Conservation (phyloP, 53 echinoderm and acorn worm genomes). For the Paracentrotus lividus region DNA sequence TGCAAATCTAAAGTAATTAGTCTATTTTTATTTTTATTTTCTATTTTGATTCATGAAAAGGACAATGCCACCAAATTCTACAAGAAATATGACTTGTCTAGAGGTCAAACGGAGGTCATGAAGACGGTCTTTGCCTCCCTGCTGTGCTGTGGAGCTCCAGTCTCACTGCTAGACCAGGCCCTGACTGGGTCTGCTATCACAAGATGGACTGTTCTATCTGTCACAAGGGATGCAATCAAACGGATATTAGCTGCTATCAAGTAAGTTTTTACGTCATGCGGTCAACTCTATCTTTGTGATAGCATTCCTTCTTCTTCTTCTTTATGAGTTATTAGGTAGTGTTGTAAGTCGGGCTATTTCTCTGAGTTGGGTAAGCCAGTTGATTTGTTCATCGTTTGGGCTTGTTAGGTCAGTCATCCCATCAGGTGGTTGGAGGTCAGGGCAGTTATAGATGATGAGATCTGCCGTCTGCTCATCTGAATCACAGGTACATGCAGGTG, state of each 20-base stretch:
- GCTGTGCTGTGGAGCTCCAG: constrained; percentile 75
- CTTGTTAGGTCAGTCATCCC: no score
- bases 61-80: constrained; percentile 67
- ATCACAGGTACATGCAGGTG: no score
- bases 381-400: no score
- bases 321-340: no score
- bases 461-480: no score
- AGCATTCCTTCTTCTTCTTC: no score
- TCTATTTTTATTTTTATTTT: no score
- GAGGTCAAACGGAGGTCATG: constrained; percentile 78
- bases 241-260: constrained; percentile 65
- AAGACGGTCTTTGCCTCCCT: constrained; percentile 72
- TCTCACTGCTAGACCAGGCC: constrained; percentile 71
- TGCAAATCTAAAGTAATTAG: no score
- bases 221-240: constrained; percentile 63
- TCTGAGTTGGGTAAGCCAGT: no score
- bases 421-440: no score
- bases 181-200: constrained; percentile 65
- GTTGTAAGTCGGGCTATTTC: no score
- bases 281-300: neutral
- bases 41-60: constrained; percentile 29
- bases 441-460: no score
- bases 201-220: constrained; percentile 65
- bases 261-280: constrained; percentile 42
- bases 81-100: constrained; percentile 84